phyloP scores from a whole-genome alignment of 2,888 invertebrate species.

The Orthosia incerta region DNA sequence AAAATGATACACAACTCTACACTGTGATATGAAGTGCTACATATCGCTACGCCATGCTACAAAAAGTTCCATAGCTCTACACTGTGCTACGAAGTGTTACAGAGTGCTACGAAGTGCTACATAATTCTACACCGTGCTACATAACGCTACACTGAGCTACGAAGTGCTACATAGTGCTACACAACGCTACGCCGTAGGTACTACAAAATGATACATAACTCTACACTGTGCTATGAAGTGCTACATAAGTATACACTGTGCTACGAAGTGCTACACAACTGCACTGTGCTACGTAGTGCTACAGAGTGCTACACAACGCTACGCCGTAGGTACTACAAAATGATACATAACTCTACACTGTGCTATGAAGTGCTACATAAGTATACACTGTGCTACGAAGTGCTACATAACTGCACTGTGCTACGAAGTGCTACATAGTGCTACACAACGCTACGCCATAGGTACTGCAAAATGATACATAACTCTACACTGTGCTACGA shows the following conservation, averaged over 20 bases:
- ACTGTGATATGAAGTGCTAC: not conserved
- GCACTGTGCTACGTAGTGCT: not conserved
- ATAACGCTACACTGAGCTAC: too few species aligned
- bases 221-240: too few species aligned
- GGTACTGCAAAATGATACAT: not conserved
- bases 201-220: too few species aligned
- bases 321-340: too few species aligned
- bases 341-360: not conserved
- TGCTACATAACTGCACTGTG: not conserved
- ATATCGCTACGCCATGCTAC: too few species aligned
- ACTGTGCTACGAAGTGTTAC: too few species aligned
- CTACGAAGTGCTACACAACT: not conserved
- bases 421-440: not conserved
- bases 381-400: not conserved
- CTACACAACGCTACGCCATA: not conserved
- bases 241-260: too few species aligned
- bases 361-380: not conserved
- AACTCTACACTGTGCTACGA: not conserved
- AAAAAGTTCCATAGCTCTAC: too few species aligned
- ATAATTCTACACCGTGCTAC: not conserved
- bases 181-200: too few species aligned
- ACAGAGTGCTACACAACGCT: not conserved
- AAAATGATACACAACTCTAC: not conserved
- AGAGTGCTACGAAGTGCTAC: not conserved
- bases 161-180: too few species aligned